Evolutionary conservation across 2,888 invertebrate species (phyloP), one percentile per base, ranked within the genome.

Genomic region (Hydropsyche betteni): DNA sequence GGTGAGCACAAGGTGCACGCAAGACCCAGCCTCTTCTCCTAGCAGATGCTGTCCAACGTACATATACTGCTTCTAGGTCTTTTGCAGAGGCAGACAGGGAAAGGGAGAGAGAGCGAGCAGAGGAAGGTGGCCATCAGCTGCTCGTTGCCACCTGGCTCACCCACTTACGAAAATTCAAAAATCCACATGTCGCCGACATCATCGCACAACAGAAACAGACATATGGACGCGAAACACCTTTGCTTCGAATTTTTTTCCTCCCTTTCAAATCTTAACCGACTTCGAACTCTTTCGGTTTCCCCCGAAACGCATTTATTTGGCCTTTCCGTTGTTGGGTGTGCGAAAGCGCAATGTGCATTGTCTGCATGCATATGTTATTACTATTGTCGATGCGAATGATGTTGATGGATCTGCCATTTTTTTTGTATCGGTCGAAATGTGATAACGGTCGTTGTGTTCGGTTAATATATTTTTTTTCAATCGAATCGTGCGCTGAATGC

Each of bases 71-170:
- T 58, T 72, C 72, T 71, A 52, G 34, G 36, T 16, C 8, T 16
- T 51, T 69, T 34, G 53, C 36, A 44, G 24, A 24, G 24, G 24
- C 24, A 24, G 68, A 14, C 34, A 34, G 68, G 10, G 24, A 24
- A 24, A 24, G 24, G 24, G 24, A 24, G 24, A 24, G 24, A 24
- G 24, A 24, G 24, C 24, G 24, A 24, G 24, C 24, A 24, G 24
- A 72, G 38, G 61, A n/a, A 38, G 53, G 70, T 33, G 52, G 16
- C 53, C 33, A 55, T 72, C 72, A 72, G 72, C 72, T 72, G 72
- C 72, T 72, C 58, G 55, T 8, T 16, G 24, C 72, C 72, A 72
- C 72, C 72, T 72, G 72, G 72, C 72, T 72, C 72, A 70, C 70
- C 70, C 53, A 70, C 70, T 53, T 53, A 70, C 33, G 14, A 70